Evolutionary conservation across 2,113 vertebrate species (phyloP).

Genomic region (Lepus europaeus): DNA sequence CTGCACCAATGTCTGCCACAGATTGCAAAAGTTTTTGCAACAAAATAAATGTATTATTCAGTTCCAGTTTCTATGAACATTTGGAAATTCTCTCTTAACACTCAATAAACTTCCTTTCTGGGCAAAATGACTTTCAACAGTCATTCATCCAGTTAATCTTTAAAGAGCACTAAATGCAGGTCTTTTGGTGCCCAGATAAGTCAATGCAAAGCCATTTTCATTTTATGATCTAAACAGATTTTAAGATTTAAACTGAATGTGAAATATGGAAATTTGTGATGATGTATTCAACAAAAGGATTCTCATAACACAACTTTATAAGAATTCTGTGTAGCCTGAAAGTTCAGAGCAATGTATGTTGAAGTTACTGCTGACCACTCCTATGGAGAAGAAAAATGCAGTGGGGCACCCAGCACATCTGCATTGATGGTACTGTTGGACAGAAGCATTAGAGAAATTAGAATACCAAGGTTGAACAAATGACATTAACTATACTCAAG

Average conservation of each 20-base stretch:
- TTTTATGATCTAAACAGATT: neutral
- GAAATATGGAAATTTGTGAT: neutral
- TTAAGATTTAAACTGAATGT: neutral
- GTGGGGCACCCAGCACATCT: fast-evolving
- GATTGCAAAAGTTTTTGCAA: too few species aligned
- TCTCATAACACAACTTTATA: neutral
- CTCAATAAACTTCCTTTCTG: neutral
- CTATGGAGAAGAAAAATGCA: neutral
- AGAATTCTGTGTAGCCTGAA: neutral
- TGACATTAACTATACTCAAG: neutral
- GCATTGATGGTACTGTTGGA: neutral
- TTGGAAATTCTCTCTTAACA: neutral
- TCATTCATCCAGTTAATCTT: neutral
- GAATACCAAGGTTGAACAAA: neutral
- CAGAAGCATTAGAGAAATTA: neutral
- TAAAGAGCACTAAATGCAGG: neutral
- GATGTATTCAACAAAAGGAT: neutral
- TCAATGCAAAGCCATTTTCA: neutral
- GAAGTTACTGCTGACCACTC: neutral
- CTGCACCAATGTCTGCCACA: too few species aligned
- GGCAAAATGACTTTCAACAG: neutral
- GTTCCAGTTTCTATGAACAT: too few species aligned
- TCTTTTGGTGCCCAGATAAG: neutral
- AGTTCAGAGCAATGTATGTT: neutral
- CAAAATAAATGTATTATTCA: too few species aligned